Evolutionary conservation across 1,140 invertebrate species (phyloP).

Genomic region (Rhyacophila brunnea): DNA sequence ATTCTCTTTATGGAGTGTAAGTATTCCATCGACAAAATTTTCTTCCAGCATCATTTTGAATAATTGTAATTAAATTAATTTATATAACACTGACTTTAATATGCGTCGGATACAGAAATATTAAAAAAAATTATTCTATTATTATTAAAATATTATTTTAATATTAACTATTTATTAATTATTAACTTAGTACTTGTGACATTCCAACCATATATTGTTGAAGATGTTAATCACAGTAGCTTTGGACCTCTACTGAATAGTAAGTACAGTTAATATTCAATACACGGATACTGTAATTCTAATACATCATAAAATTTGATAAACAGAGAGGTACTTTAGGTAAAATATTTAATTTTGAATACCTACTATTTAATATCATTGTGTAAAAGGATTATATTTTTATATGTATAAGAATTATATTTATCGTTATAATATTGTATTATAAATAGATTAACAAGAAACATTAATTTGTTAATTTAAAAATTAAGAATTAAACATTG

Average conservation of each 20-base stretch:
- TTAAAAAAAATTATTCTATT: too few species aligned
- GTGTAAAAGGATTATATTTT: too few species aligned
- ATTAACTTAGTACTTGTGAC: neutral
- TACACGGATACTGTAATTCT: neutral
- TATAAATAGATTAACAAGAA: too few species aligned
- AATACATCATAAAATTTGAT: neutral
- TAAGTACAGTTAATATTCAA: neutral
- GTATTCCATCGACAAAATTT: constrained; percentile 5
- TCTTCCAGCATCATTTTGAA: constrained; percentile 4
- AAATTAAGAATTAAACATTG: too few species aligned
- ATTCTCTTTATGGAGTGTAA: constrained; percentile 21
- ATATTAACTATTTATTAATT: too few species aligned
- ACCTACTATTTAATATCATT: too few species aligned
- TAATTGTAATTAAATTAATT: neutral
- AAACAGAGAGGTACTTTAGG: neutral
- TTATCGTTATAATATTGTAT: too few species aligned
- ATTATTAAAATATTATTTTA: too few species aligned
- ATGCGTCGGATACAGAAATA: too few species aligned
- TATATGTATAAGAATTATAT: too few species aligned
- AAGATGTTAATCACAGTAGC: neutral
- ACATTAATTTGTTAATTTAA: too few species aligned
- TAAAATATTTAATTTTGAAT: too few species aligned
- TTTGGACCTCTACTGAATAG: neutral
- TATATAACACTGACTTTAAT: neutral
- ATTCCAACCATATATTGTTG: neutral